These are phyloP conservation scores for Mustelus asterias DNA, from an alignment of 2,113 vertebrate species.

Conservation along the genomic window DNA sequence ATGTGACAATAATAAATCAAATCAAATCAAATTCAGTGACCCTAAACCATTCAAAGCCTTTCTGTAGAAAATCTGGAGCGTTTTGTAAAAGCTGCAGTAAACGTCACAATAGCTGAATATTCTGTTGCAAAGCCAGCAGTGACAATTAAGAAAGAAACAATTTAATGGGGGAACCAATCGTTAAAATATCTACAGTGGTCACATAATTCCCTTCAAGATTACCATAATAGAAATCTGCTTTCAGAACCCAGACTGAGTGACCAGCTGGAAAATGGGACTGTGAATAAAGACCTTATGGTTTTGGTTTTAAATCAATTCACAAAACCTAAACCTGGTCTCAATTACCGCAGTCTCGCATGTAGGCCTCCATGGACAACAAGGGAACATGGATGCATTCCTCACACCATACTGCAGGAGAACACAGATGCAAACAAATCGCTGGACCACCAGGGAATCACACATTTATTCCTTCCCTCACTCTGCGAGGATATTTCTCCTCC, in stretches of 20 bases:
- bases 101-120: background rate
- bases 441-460: background rate
- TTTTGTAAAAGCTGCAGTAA: background rate
- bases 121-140: background rate
- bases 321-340: slow-evolving; percentile 12
- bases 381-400: background rate
- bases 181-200: background rate
- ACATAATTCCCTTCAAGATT: background rate
- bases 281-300: slow-evolving; percentile 18
- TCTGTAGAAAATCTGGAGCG: too few relatives aligned
- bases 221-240: background rate
- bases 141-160: background rate
- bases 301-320: slow-evolving; percentile 12
- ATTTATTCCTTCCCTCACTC: background rate
- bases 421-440: background rate
- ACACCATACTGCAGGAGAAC: background rate
- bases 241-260: background rate
- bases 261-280: background rate
- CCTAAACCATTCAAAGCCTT: background rate
- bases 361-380: slow-evolving; percentile 14
- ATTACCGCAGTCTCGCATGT: slow-evolving; percentile 12
- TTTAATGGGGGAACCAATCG: background rate
- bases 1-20: too few relatives aligned
- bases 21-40: too few relatives aligned
- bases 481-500: background rate